Base-by-base conservation (phyloP, 2,797 vertebrate species). In the Limosa lapponica region DNA sequence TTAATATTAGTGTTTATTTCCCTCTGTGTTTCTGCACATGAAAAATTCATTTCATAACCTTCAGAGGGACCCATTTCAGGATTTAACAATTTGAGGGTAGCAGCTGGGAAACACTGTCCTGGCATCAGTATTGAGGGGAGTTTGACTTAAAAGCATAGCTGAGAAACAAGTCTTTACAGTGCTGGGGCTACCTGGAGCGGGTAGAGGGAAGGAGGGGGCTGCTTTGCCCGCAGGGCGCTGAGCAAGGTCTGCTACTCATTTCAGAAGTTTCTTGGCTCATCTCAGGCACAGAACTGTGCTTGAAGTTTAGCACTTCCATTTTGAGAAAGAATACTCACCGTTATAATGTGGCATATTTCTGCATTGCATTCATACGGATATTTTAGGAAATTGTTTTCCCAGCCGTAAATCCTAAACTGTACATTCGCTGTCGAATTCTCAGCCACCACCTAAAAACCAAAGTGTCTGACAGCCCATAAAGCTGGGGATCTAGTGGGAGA, bases 221-320 rank as follows among this genome's bases (percentile, higher is more conserved):
- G 70, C 79, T 87, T 69, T 85, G 71, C 52, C 71, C 4, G 4
- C 57, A 37, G 27, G 44, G 49, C 34, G 49, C 80, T 82, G 71
- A 92, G 75, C 57, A 52, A 82, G 70, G 78, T 82, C 82, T 87
- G 77, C 37, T 93, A 80, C 59, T 92, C 37, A 48, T 91, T 84
- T 83, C 92, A 85, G 73, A 93, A 94, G 88, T 92, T 94, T 90
- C 74, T 94, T 96, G 86, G 90, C 94, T 94, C 48, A 16, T 95
- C 30, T 67, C 34, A 81, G 71, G 52, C 87, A 82, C 3, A 51
- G 89, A 94, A 44, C 64, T 90, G 25, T 77, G 78, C 88, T 95
- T 79, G 64, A 93, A 92, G 92, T 95, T 57, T 93, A 90, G 90
- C 83, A 69, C 81, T 95, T 96, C 92, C 93, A 92, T 94, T 96